phyloP scores from a whole-genome alignment of 2,888 invertebrate genomes.

The Heliconius charithonia region DNA sequence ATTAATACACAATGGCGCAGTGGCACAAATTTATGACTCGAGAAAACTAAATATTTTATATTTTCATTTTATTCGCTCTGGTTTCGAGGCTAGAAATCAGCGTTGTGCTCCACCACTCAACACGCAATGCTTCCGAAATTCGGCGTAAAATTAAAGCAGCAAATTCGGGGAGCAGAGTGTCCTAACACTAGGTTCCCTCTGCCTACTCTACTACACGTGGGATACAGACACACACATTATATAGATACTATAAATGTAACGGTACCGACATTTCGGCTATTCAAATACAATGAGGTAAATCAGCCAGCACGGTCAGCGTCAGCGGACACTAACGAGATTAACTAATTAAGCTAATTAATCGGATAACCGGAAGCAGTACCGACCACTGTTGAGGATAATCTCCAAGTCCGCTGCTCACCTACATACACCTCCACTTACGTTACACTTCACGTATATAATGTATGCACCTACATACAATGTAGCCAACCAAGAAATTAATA shows the following conservation, averaged over 20 bases:
- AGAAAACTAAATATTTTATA: no score
- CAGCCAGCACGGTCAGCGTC: constrained; percentile 30
- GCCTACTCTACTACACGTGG: no score
- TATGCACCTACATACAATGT: background rate
- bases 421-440: background rate
- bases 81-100: no score
- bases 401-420: constrained; percentile 32
- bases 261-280: background rate
- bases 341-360: constrained; percentile 59
- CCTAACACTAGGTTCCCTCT: no score
- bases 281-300: constrained; percentile 1
- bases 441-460: background rate
- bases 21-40: no score
- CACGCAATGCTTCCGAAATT: no score
- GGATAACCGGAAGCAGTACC: constrained; percentile 53
- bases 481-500: no score
- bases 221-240: no score
- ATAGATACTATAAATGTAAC: background rate
- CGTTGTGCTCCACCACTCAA: no score
- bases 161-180: no score
- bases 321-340: constrained; percentile 51
- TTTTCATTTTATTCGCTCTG: no score
- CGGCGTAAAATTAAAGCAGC: no score
- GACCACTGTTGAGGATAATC: constrained; percentile 33
- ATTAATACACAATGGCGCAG: background rate